Evolutionary conservation across 2,113 vertebrate genomes (phyloP), one percentile per base, ranked within the genome.

Genomic region (Hemibates koningsi): DNA sequence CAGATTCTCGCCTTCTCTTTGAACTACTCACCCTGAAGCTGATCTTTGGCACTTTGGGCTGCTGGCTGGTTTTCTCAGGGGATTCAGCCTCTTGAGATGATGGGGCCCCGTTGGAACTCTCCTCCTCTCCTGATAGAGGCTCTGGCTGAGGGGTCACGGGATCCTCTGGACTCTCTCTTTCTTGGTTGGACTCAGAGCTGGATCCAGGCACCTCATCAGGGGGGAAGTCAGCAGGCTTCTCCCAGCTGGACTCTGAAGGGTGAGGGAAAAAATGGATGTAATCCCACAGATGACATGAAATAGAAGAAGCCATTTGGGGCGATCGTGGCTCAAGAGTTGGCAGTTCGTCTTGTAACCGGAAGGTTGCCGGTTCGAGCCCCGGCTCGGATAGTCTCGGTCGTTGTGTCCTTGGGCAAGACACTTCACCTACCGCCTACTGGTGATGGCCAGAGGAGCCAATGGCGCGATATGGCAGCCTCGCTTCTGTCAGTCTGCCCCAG

Each of bases 161-260:
- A 16, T 93, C 90, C 34, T 54, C 83, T 13, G 34, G 53, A 19
- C 10, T 73, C 53, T 81, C 82, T 36, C 36, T 43, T 38, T 85
- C 81, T 48, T 16, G 57, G 43, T 11, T 68, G 43, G 3, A 50
- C 43, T 17, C 71, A 52, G 45, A 52, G 73, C 45, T 78, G 38
- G 82, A 43, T 86, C 53, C 86, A 52, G 95, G 83, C 4, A 57
- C 78, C 2, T 88, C 88, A 7, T 6, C 36, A 1, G 91, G 21
- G 9, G 76, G 7, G 6, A 97, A 96, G 41, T 95, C 96, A 66
- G 93, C 96, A 1, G 98, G 98, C 88, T 97, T 98, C 90, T 98
- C 98, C 99, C 99, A 99, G 3, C 95, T 98, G 84, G 98, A 98
- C 91, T 98, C 98, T 99, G 94, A 54, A 45, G 79, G 32, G n/a